phyloP scores from a whole-genome alignment of 1,140 invertebrate species.

The Hermetia illucens region DNA sequence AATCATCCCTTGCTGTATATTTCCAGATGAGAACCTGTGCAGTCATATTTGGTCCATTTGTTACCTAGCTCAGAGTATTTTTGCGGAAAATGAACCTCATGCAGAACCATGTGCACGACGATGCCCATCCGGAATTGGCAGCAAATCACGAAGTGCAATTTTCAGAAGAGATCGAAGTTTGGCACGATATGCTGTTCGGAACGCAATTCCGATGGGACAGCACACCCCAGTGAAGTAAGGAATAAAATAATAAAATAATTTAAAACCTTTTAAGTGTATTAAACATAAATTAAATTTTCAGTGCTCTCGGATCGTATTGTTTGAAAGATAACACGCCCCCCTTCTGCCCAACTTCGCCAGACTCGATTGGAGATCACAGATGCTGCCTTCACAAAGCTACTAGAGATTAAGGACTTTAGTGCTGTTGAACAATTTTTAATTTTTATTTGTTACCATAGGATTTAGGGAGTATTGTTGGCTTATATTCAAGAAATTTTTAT shows the following conservation, averaged over 20 bases:
- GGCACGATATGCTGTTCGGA: constrained; percentile 19
- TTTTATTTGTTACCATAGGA: too few species aligned
- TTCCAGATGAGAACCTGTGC: constrained; percentile 28
- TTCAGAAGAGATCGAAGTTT: not conserved
- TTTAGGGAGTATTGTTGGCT: too few species aligned
- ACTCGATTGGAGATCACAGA: constrained; percentile 42
- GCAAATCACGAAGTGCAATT: not conserved
- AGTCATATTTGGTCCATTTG: constrained; percentile 38
- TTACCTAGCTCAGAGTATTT: constrained; percentile 37
- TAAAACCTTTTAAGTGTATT: not conserved
- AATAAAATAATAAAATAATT: constrained; percentile 7
- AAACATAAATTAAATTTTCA: constrained; percentile 15
- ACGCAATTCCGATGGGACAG: constrained; percentile 38
- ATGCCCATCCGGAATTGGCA: constrained; percentile 34
- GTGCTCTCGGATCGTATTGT: constrained; percentile 51
- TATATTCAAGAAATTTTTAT: too few species aligned
- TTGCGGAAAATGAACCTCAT: constrained; percentile 17
- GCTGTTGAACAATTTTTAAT: too few species aligned
- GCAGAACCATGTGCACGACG: constrained; percentile 38
- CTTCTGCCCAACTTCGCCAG: constrained; percentile 43
- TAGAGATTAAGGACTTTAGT: not conserved
- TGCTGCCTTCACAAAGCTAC: constrained; percentile 37
- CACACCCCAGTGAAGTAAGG: constrained; percentile 36
- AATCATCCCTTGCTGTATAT: too few species aligned
- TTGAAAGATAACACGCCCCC: constrained; percentile 41